Base-by-base conservation (phyloP, 2,888 invertebrate species). In the Bombylius major region DNA sequence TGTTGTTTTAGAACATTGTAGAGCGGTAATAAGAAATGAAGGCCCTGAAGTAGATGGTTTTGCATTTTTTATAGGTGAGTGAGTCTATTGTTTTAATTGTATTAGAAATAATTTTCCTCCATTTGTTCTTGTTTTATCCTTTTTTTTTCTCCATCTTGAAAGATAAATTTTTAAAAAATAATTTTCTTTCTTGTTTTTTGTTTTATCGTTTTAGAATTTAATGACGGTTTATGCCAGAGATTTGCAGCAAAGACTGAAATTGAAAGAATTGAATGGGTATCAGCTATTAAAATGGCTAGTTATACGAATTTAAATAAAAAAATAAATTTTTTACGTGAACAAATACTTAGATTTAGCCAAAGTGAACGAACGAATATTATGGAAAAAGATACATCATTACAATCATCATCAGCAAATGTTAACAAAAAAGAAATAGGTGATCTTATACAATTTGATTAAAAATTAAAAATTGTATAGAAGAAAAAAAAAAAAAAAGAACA, bases 1-100 rank as follows among this genome's bases (percentile, higher is more conserved):
- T 2, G 82, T 95, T 63, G 86, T 97, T 53, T 76, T 96, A 62
- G 93, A 95, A 68, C 86, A 91, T 65, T 94, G 90, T 72, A 82
- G 85, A 61, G 83, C 94, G 50, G 81, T 86, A 48, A 82, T 83
- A 66, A 70, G 73, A 14, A 70, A 79, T 50, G 79, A 80, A 61
- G 72, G 77, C 44, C 75, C 79, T 57, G 80, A 82, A 63, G 79
- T 82, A 63, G 86, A 87, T 68, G 85, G 86, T 58, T 84, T 84
- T 62, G 87, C 83, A 75, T 87, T 90, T 53, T 89, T 89, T 75
- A 79, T 93, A 73, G 86, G 91, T 90, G 77, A 78, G 73, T 60
- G 55, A n/a, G n/a, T n/a, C n/a, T n/a, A 36, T 36, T 36, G 6
- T 36, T 36, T 36, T n/a, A n/a, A 23, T 23, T 23, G 23, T 23